Evolutionary conservation across 2,797 vertebrate species (phyloP).

Genomic region (Tokudaia tokunoshimensis): DNA sequence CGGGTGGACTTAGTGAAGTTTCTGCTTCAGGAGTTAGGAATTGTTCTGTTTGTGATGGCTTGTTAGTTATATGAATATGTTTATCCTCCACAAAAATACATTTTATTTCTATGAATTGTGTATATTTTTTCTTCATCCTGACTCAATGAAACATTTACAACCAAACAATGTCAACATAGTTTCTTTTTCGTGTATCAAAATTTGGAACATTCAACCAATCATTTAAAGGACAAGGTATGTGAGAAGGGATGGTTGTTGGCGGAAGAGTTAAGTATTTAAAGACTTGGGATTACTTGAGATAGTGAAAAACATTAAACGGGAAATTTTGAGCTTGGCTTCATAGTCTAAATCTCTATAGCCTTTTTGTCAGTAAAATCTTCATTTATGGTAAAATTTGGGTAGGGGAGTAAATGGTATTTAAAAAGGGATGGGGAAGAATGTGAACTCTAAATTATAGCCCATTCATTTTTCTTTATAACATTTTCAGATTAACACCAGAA

Average conservation of each 20-base stretch:
- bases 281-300: background rate
- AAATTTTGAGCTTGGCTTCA: background rate
- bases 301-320: background rate
- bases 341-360: background rate
- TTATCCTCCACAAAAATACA: background rate
- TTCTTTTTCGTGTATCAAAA: background rate
- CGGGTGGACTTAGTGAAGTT: background rate
- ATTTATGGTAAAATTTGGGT: background rate
- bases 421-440: background rate
- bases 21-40: background rate
- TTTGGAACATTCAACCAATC: background rate
- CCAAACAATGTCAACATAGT: background rate
- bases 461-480: background rate
- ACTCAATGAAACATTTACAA: background rate
- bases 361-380: background rate
- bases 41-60: background rate
- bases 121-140: background rate
- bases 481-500: background rate
- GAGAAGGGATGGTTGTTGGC: too few relatives aligned
- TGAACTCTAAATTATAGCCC: background rate
- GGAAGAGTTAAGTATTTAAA: constrained; percentile 1
- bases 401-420: background rate
- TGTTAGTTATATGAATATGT: background rate
- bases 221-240: background rate
- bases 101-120: background rate